Evolutionary conservation across 2,888 invertebrate species (phyloP).

Genomic region (Drosophila testacea): DNA sequence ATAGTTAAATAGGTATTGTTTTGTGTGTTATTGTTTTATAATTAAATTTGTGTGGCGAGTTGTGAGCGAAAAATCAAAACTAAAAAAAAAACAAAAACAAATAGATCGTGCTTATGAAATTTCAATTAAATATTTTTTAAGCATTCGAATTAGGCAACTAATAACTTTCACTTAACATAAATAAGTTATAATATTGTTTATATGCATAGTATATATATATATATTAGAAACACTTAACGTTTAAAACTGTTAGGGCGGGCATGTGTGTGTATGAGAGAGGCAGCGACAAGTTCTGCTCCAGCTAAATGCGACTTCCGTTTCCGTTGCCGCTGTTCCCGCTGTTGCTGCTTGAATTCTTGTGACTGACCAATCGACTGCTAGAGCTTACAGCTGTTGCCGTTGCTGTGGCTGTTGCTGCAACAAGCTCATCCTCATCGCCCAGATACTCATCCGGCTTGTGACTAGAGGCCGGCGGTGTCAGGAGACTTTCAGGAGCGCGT

Average conservation of each 20-base stretch:
- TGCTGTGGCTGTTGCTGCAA: conserved; percentile 6
- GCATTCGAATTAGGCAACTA: conserved; percentile 60
- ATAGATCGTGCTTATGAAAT: conserved; percentile 28
- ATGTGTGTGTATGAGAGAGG: conserved; percentile 31
- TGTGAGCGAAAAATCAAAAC: conserved; percentile 31
- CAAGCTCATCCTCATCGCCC: conserved; percentile 67
- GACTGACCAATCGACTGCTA: conserved; percentile 19
- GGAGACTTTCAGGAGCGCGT: conserved; percentile 82
- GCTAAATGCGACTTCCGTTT: conserved; percentile 35
- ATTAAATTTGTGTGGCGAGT: conserved; percentile 22
- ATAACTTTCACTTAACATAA: conserved; percentile 68
- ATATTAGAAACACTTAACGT: conserved; percentile 69
- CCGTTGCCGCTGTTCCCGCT: conserved; percentile 1
- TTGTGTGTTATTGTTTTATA: conserved; percentile 17
- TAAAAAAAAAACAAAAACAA: conserved; percentile 39
- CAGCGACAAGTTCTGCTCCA: conserved; percentile 1
- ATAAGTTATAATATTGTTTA: conserved; percentile 63
- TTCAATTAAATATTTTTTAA: conserved; percentile 57
- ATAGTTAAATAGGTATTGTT: conserved; percentile 50
- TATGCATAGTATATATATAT: conserved; percentile 21
- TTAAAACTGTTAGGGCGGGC: conserved; percentile 73
- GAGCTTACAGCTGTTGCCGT: conserved; percentile 1
- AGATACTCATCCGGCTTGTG: conserved; percentile 81
- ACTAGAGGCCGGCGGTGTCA: conserved; percentile 85
- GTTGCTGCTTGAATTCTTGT: conserved; percentile 10